Evolutionary conservation across 2,797 vertebrate genomes (phyloP).

Genomic region (Acanthopagrus latus): DNA sequence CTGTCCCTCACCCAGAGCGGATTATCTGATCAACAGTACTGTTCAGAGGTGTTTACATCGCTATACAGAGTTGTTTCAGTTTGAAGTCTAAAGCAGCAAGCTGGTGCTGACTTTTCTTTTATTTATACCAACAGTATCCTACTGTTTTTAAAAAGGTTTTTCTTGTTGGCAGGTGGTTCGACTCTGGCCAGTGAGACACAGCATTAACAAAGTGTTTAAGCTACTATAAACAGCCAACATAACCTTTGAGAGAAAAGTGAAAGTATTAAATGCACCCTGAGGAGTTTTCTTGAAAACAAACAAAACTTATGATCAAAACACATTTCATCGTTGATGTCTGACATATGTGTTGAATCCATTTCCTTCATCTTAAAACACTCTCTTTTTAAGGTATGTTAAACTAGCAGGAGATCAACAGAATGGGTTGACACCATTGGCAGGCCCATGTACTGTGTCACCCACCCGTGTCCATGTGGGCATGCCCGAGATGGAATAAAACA

Average conservation of each 20-base stretch:
- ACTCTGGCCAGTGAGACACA: not conserved
- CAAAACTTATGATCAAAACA: not conserved
- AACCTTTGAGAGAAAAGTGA: not conserved
- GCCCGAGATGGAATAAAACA: not conserved
- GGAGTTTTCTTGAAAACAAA: not conserved
- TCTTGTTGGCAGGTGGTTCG: conserved; percentile 2
- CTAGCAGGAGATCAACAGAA: not conserved
- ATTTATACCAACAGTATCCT: conserved; percentile 1
- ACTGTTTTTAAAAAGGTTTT: conserved; percentile 17
- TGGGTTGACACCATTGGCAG: not conserved
- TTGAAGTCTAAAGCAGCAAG: conserved; percentile 4
- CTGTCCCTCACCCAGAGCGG: not conserved
- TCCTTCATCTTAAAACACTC: not conserved
- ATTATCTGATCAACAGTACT: conserved; percentile 5
- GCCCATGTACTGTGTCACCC: not conserved
- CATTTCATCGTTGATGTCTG: not conserved
- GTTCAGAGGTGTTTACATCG: not conserved
- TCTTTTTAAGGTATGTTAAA: not conserved
- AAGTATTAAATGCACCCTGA: not conserved
- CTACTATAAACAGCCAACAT: not conserved
- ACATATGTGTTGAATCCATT: not conserved
- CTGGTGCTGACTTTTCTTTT: conserved; percentile 9
- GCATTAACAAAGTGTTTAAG: not conserved
- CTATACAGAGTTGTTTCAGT: not conserved
- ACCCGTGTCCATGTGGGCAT: too few species aligned